Evolutionary conservation across 2,797 vertebrate species (phyloP), one percentile per base, ranked within the genome.

Genomic region (Buceros bicornis): DNA sequence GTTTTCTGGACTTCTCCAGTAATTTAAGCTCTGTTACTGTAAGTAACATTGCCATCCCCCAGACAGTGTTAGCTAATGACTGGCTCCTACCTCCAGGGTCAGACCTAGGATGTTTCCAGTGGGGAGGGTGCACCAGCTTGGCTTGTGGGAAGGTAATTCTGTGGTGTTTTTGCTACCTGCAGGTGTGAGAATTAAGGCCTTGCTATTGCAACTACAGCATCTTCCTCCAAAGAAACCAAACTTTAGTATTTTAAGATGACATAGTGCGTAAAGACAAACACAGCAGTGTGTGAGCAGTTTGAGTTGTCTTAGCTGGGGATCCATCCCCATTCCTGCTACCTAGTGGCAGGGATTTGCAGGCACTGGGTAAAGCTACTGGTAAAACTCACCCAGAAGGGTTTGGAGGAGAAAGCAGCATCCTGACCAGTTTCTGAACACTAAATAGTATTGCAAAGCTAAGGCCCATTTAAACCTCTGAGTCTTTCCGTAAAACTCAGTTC

Each of bases 81-180:
- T 42, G 51, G 19, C 29, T 85, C 35, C 50, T 0, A 0, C 47
- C 57, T 70, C 67, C 43, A 35, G n/a, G 35, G 48, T 83, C 69
- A 81, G 37, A 65, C 24, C 45, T 51, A 70, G 51, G 40, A 47
- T 0, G 0, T 2, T 18, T 50, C 50, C 65, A 1, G 0, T 7
- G 17, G 47, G 28, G 5, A 53, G 13, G 6, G 24, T 56, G 16
- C 17, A 18, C 6, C 35, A 37, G 31, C 4, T 2, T 53, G 14
- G 45, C 56, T 35, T 43, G 62, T 5, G 72, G 40, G 6, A 73
- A 76, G 8, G 60, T 25, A 58, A 29, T 62, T 67, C 48, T 70
- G 8, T 58, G n/a, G 19, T 51, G 20, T 54, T 80, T 77, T 25
- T 24, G 31, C 17, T 72, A 33, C 21, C 29, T 58, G 33, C 3